Base-by-base conservation (phyloP, 2,113 vertebrate species). In the Cathartes aura region DNA sequence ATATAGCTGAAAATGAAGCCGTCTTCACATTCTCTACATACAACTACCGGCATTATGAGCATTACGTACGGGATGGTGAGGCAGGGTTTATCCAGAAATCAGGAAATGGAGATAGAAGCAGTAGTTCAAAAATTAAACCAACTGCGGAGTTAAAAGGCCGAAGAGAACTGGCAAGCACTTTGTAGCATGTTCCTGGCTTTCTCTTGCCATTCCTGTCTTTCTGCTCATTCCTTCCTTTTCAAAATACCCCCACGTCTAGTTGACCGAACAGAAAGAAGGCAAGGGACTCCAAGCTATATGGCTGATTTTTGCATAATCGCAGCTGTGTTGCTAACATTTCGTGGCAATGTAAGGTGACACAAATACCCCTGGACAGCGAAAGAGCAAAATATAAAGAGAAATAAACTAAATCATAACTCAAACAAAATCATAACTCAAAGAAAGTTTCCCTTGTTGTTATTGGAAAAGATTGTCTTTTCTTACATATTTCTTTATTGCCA, bases 1-100 rank as follows among this genome's bases (percentile, higher is more conserved):
- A 29, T 48, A 43, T 48, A 43, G 17, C 40, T 75, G 64, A 53
- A 87, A 92, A 89, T 40, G 21, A 90, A 80, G 29, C 19, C 3
- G 2, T 32, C 34, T 93, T 91, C 52, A 34, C 7, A 16, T 75
- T 82, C 30, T 62, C 20, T 56, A 0, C 0, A 0, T 43, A 36
- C 12, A 63, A 0, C n/a, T 67, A 24, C 53, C 56, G 70, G 23
- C 11, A 21, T 56, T 75, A 47, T 15, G 24, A 71, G 11, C 48
- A 64, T 43, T 89, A 63, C 7, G 10, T 52, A 32, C 24, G 47
- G 60, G 38, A 60, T 58, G 75, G 20, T 16, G 20, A 58, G 34
- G 45, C 15, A 15, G 2, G 8, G 22, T 12, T 87, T 84, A 59
- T 32, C 26, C 38, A 80, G 58, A 82, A 88, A 58, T 76, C 12